phyloP scores from a whole-genome alignment of 2,113 vertebrate genomes.

The Alectura lathami region DNA sequence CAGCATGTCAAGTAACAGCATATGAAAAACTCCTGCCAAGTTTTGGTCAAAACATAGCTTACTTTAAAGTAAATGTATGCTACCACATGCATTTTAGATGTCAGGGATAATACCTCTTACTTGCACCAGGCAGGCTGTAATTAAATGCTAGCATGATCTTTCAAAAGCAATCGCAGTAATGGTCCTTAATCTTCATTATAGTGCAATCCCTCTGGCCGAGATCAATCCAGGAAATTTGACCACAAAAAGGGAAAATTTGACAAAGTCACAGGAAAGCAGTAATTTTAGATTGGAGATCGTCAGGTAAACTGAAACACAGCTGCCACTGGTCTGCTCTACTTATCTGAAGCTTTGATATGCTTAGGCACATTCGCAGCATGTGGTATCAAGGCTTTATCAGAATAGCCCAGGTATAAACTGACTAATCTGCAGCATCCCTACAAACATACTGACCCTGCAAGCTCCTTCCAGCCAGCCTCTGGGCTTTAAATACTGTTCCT shows the following conservation, averaged over 20 bases:
- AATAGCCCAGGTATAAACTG: background rate
- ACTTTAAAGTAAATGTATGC: background rate
- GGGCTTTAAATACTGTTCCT: background rate
- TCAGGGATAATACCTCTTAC: background rate
- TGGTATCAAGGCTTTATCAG: background rate
- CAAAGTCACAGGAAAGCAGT: background rate
- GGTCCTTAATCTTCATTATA: background rate
- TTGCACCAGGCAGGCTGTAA: background rate
- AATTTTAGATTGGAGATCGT: background rate
- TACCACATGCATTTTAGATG: background rate
- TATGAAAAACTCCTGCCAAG: conserved; percentile 1
- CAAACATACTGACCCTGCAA: background rate
- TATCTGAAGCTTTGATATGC: background rate
- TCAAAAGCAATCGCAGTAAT: background rate
- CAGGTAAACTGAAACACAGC: background rate
- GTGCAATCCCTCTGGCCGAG: background rate
- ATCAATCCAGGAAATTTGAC: background rate
- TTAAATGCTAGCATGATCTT: background rate
- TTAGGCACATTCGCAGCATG: background rate
- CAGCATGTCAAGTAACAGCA: background rate
- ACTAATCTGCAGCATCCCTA: background rate
- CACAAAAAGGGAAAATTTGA: background rate
- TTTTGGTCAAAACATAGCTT: conserved; percentile 2
- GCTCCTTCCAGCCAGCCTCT: background rate
- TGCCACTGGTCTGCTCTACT: background rate